Evolutionary conservation across 2,888 invertebrate species (phyloP).

Genomic region (Plebejus melissa): DNA sequence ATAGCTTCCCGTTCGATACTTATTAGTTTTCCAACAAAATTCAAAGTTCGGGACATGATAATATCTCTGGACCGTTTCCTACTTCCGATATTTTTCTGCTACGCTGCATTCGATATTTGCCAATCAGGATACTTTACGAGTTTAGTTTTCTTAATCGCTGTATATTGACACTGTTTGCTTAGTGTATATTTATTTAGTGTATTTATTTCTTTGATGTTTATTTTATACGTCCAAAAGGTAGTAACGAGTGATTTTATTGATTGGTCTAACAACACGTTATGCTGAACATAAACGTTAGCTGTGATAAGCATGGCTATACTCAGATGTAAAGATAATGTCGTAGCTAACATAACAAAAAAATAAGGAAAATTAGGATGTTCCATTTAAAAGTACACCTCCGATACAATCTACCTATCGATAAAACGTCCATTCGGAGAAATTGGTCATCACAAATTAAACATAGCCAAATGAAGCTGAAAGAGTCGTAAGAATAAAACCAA

Average conservation of each 20-base stretch:
- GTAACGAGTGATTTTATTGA: too few species aligned
- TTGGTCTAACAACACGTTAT: background rate
- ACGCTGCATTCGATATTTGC: conserved; percentile 18
- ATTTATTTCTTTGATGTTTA: too few species aligned
- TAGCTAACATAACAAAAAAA: too few species aligned
- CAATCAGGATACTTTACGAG: conserved; percentile 3
- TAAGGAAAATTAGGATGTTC: too few species aligned
- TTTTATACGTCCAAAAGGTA: too few species aligned
- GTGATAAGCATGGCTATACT: background rate
- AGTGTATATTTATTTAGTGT: too few species aligned
- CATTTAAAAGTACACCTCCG: too few species aligned
- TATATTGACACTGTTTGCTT: background rate
- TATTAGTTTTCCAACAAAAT: conserved; percentile 34
- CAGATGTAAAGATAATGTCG: too few species aligned
- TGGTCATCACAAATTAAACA: conserved; percentile 34
- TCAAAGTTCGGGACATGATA: conserved; percentile 32
- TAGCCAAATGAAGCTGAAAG: conserved; percentile 38
- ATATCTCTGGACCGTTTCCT: conserved; percentile 27
- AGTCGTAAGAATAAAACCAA: conserved; percentile 41
- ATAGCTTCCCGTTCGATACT: conserved; percentile 52
- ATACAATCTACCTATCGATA: conserved; percentile 23
- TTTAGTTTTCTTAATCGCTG: conserved; percentile 12
- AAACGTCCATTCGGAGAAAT: conserved; percentile 31
- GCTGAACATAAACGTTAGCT: background rate
- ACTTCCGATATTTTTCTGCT: conserved; percentile 24